Evolutionary conservation across 1,140 invertebrate genomes (phyloP).

Genomic region (Brachionus paranguensis): DNA sequence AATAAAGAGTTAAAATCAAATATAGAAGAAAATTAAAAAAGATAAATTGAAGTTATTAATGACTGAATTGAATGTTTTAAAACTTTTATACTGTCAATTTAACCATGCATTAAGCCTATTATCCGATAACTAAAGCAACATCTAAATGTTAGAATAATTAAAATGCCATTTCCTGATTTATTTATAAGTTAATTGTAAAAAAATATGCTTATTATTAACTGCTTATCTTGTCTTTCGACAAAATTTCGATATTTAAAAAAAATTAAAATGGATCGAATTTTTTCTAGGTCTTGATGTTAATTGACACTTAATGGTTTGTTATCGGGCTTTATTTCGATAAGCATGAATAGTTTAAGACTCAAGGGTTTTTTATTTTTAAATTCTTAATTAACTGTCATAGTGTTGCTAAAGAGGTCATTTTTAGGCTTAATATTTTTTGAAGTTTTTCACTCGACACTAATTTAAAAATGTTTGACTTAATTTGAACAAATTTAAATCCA

Average conservation of each 20-base stretch:
- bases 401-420: background rate
- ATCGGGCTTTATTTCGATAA: conserved; percentile 6
- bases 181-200: background rate
- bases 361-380: background rate
- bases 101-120: background rate
- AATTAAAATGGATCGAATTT: background rate
- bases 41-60: no score
- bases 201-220: background rate
- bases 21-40: no score
- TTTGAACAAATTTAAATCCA: background rate
- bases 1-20: no score
- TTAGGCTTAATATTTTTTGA: background rate
- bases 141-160: background rate
- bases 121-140: background rate
- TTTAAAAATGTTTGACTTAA: background rate
- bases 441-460: background rate
- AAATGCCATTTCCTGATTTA: background rate
- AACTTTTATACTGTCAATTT: background rate
- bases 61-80: background rate
- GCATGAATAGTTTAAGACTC: conserved; percentile 4
- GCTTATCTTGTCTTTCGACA: background rate
- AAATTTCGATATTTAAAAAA: background rate
- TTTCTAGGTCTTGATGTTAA: background rate
- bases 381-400: background rate
- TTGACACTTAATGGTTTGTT: background rate